phyloP scores from a whole-genome alignment of 2,113 vertebrate species.

The Poeciliopsis retropinna region DNA sequence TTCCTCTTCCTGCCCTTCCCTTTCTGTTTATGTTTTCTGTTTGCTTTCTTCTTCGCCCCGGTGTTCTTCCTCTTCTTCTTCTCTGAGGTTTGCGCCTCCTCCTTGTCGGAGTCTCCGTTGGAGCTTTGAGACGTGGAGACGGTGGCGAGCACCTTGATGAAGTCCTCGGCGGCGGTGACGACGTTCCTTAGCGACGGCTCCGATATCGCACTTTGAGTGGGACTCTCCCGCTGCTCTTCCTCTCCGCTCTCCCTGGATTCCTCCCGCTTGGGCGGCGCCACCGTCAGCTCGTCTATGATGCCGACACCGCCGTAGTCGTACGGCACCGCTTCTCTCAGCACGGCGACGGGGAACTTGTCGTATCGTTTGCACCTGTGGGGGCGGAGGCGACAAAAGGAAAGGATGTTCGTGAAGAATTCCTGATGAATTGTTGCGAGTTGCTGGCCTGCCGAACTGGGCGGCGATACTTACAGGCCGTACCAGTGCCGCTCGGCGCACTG shows the following conservation, averaged over 20 bases:
- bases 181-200: conserved; percentile 70
- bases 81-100: conserved; percentile 61
- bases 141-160: conserved; percentile 83
- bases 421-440: not conserved
- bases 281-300: conserved; percentile 80
- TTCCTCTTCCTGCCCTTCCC: conserved; percentile 76
- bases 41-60: conserved; percentile 76
- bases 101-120: conserved; percentile 51
- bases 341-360: conserved; percentile 83
- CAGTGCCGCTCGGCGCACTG: conserved; percentile 88
- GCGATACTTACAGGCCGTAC: conserved; percentile 89
- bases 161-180: conserved; percentile 77
- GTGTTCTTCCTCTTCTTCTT: conserved; percentile 78
- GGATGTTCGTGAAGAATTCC: not conserved
- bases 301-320: conserved; percentile 86
- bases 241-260: conserved; percentile 29
- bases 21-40: conserved; percentile 76
- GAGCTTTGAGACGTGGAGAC: conserved; percentile 80
- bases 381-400: not conserved
- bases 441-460: conserved; percentile 9
- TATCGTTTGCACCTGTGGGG: conserved; percentile 86
- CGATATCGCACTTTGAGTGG: conserved; percentile 41
- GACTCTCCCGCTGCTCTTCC: conserved; percentile 49
- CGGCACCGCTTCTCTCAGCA: conserved; percentile 82
- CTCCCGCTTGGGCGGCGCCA: conserved; percentile 50